phyloP scores from a whole-genome alignment of 2,113 vertebrate species.

The Hemichromis elongatus region DNA sequence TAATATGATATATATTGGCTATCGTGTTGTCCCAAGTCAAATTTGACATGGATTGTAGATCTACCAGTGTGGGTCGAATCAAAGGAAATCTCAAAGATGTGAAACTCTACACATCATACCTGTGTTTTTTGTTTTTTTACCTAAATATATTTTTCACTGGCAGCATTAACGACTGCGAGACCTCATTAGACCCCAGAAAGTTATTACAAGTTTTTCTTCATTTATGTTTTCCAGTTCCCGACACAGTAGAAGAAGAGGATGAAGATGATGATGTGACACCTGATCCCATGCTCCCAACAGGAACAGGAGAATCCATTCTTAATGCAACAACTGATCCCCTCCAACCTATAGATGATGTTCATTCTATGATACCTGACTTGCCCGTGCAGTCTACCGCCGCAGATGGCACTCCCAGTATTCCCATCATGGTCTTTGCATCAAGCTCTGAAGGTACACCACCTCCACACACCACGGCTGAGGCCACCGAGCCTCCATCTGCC shows the following conservation, averaged over 20 bases:
- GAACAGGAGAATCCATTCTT: background rate
- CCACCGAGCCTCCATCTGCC: background rate
- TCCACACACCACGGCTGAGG: background rate
- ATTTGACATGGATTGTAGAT: background rate
- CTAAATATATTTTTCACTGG: background rate
- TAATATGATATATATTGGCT: rapidly evolving
- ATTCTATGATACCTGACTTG: background rate
- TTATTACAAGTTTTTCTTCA: background rate
- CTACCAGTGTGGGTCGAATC: background rate
- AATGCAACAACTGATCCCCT: background rate
- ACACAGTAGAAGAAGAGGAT: background rate
- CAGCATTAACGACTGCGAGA: background rate
- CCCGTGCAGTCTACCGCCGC: background rate
- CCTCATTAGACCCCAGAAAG: background rate
- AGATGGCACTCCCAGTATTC: background rate
- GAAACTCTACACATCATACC: background rate
- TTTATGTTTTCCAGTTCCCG: slow-evolving; percentile 2
- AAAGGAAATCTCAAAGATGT: background rate
- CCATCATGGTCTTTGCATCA: rapidly evolving
- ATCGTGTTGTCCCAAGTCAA: background rate
- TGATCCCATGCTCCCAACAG: background rate
- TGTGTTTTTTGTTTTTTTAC: background rate
- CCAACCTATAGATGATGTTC: background rate
- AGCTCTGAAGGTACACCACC: background rate
- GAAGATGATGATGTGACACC: background rate